Evolutionary conservation across 1,140 invertebrate species (phyloP).

Genomic region (Drosophila lini): DNA sequence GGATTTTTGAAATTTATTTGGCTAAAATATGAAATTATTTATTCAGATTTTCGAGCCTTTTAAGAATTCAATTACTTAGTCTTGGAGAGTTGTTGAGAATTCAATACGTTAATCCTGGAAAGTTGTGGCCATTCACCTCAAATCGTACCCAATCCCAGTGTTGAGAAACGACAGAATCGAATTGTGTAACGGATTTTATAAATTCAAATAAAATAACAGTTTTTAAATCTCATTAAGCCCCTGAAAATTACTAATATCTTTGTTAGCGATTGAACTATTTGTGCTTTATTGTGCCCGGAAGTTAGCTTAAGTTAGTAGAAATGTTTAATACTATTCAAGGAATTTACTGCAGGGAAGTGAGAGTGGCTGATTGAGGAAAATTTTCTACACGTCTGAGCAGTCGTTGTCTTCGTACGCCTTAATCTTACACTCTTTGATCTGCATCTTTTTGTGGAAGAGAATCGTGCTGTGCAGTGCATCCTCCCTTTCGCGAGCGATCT

Average conservation of each 20-base stretch:
- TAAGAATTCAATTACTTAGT: neutral
- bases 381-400: conserved; percentile 59
- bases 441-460: conserved; percentile 74
- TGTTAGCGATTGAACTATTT: neutral
- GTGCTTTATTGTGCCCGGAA: conserved; percentile 13
- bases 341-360: neutral
- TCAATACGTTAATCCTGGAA: neutral
- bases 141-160: neutral
- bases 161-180: neutral
- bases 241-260: neutral
- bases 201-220: neutral
- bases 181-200: neutral
- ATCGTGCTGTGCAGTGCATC: conserved; percentile 68
- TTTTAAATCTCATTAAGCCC: neutral
- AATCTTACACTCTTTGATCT: conserved; percentile 63
- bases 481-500: conserved; percentile 70
- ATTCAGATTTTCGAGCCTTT: neutral
- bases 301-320: neutral
- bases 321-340: neutral
- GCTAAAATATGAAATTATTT: neutral
- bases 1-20: neutral
- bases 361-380: neutral
- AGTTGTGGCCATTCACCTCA: neutral
- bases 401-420: conserved; percentile 64
- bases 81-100: neutral